phyloP scores from a whole-genome alignment of 2,797 vertebrate genomes.

The Meda fulgida region DNA sequence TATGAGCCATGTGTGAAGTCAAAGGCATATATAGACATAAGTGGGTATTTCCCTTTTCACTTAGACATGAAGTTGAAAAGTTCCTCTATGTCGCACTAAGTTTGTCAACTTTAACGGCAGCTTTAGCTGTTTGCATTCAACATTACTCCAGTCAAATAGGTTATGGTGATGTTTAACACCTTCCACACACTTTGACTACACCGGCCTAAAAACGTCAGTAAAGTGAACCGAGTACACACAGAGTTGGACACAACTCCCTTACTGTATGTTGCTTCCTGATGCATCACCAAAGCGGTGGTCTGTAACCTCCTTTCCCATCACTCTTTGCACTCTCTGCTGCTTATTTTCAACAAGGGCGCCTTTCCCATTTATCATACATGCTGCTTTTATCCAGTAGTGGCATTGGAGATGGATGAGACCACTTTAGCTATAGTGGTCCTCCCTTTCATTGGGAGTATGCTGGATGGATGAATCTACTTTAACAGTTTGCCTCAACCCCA shows the following conservation, averaged over 20 bases:
- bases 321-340: constrained; percentile 52
- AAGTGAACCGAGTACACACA: not conserved
- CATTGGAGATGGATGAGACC: constrained; percentile 61
- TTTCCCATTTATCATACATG: constrained; percentile 63
- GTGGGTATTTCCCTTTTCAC: constrained; percentile 20
- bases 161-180: constrained; percentile 34
- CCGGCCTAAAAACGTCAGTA: constrained; percentile 1
- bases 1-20: not conserved
- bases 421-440: constrained; percentile 61
- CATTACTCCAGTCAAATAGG: constrained; percentile 2
- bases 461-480: constrained; percentile 60
- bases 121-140: not conserved
- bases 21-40: not conserved
- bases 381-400: constrained; percentile 57
- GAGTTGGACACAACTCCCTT: not conserved
- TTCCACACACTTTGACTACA: not conserved
- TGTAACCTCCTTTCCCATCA: constrained; percentile 52
- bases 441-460: constrained; percentile 47
- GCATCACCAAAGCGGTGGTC: constrained; percentile 39
- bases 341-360: constrained; percentile 63
- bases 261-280: constrained; percentile 38
- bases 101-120: not conserved
- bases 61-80: constrained; percentile 1
- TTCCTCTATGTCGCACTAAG: not conserved
- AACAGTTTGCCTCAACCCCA: constrained; percentile 52